These are phyloP conservation scores for Cordilura impudica DNA, from an alignment of 2,888 invertebrate species.

Conservation along the genomic window DNA sequence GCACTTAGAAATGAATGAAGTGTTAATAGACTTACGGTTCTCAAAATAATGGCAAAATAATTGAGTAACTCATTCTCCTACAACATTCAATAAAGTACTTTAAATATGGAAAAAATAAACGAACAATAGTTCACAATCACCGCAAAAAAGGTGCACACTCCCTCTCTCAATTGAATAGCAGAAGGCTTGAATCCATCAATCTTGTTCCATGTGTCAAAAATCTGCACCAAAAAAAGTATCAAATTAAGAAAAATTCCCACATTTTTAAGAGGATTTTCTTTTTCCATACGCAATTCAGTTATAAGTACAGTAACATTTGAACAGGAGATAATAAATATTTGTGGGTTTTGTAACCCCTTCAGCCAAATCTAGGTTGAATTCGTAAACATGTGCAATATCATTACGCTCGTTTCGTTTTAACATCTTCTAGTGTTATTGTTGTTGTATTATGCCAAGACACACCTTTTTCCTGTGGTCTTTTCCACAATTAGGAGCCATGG, in stretches of 20 bases:
- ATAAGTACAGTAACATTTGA: conserved; percentile 1
- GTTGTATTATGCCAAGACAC: conserved; percentile 9
- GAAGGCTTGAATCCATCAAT: conserved; percentile 60
- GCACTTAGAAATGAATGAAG: conserved; percentile 47
- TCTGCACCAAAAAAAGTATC: conserved; percentile 54
- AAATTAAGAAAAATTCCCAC: conserved; percentile 61
- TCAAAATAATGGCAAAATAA: conserved; percentile 63
- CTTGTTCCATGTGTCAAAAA: conserved; percentile 61
- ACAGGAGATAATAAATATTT: conserved; percentile 44
- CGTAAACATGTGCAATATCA: conserved; percentile 45
- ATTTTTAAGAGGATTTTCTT: conserved; percentile 19
- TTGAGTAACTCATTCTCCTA: conserved; percentile 57
- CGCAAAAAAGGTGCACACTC: conserved; percentile 54
- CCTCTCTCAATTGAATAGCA: conserved; percentile 47
- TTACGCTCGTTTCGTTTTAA: conserved; percentile 10
- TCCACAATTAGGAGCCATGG: conserved; percentile 5
- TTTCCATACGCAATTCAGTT: conserved; percentile 34
- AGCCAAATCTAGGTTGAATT: neutral
- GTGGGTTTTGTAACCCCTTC: conserved; percentile 47
- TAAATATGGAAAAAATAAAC: conserved; percentile 6
- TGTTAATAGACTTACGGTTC: conserved; percentile 57
- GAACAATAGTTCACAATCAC: conserved; percentile 55
- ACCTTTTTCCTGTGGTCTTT: conserved; percentile 36
- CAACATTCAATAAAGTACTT: conserved; percentile 31
- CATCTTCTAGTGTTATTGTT: neutral